Evolutionary conservation across 2,113 vertebrate species (phyloP).

Genomic region (Eulemur rufifrons): DNA sequence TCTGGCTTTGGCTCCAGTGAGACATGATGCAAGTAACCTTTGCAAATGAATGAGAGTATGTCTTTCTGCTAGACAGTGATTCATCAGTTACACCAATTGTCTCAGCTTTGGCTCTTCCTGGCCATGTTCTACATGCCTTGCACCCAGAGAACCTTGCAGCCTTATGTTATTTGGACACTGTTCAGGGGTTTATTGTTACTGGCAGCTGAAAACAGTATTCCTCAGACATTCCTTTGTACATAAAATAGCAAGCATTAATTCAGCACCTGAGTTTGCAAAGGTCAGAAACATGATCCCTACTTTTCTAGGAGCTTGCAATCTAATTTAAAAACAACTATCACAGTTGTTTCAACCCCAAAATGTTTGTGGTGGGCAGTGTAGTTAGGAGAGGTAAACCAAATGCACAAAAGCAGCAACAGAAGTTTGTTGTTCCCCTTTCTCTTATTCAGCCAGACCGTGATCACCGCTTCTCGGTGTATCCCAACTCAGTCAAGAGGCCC

Average conservation of each 20-base stretch:
- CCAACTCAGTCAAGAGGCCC: neutral
- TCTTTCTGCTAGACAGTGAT: neutral
- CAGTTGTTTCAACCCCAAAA: neutral
- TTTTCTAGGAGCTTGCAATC: neutral
- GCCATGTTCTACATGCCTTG: neutral
- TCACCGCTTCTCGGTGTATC: neutral
- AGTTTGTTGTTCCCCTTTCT: neutral
- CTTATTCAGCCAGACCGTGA: neutral
- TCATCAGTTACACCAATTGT: neutral
- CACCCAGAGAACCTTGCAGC: neutral
- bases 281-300: neutral
- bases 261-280: neutral
- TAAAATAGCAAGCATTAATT: neutral
- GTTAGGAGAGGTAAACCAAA: neutral
- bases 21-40: neutral
- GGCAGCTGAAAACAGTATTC: neutral
- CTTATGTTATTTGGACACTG: neutral
- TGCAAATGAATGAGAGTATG: neutral
- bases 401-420: slow-evolving; percentile 8
- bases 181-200: neutral
- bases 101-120: neutral
- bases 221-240: neutral
- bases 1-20: neutral
- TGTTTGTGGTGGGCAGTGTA: neutral
- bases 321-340: neutral